Conservation (phyloP, 2,113 vertebrate genomes). For the Stegostoma tigrinum region DNA sequence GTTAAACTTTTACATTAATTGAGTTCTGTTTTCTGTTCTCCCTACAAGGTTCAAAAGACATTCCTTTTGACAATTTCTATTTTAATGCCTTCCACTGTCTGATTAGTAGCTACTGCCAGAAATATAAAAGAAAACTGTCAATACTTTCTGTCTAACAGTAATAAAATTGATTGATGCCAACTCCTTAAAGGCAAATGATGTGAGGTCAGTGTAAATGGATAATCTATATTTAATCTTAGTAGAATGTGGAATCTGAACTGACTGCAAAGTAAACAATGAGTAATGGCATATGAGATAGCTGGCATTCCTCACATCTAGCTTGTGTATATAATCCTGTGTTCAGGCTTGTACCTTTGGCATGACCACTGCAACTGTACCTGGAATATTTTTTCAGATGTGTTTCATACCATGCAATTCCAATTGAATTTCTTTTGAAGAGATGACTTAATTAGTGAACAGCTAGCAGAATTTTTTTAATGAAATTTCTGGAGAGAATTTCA, state of each 20-base stretch:
- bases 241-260: neutral
- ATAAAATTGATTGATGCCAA: conserved; percentile 4
- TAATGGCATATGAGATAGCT: neutral
- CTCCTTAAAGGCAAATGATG: neutral
- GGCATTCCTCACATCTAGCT: neutral
- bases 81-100: neutral
- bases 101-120: neutral
- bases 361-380: neutral
- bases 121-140: neutral
- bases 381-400: neutral
- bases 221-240: conserved; percentile 14
- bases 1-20: neutral
- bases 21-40: neutral
- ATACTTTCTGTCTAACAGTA: neutral
- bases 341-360: neutral
- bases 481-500: neutral
- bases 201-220: conserved; percentile 25
- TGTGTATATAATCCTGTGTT: neutral
- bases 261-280: neutral
- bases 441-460: neutral
- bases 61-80: neutral
- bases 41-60: neutral
- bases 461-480: neutral
- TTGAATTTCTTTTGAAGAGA: neutral
- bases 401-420: neutral